Percentiles rank a stretch among this genome's conserved stretches.
Evolutionary conservation across 2,113 vertebrate genomes (phyloP).

Genomic region (Donacobius atricapilla): DNA sequence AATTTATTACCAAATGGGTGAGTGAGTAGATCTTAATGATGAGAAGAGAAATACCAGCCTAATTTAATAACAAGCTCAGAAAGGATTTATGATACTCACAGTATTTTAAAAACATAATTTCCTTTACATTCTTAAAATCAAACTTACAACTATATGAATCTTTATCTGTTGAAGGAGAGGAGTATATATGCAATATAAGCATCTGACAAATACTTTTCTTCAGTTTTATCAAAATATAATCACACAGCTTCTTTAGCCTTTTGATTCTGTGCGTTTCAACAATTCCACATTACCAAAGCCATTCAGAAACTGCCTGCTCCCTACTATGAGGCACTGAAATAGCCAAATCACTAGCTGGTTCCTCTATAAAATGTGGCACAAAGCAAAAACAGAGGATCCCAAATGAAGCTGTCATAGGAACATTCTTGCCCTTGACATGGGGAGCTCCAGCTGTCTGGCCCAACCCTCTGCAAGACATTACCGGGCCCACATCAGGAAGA

Average conservation of each 20-base stretch:
- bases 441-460: not conserved
- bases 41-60: not conserved
- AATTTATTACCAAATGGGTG: not conserved
- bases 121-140: not conserved
- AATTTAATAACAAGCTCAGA: not conserved
- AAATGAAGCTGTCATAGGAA: not conserved
- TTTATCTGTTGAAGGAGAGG: not conserved
- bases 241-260: not conserved
- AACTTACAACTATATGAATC: not conserved
- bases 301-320: not conserved
- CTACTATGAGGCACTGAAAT: not conserved
- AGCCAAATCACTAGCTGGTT: not conserved
- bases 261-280: not conserved
- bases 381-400: not conserved
- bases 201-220: not conserved
- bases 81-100: not conserved
- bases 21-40: not conserved
- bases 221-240: not conserved
- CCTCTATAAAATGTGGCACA: not conserved
- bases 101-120: not conserved
- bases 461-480: not conserved
- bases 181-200: not conserved
- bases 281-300: not conserved
- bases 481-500: not conserved
- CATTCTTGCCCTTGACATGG: rapidly evolving